phyloP scores from a whole-genome alignment of 2,113 vertebrate genomes.

The Ailurus styani region DNA sequence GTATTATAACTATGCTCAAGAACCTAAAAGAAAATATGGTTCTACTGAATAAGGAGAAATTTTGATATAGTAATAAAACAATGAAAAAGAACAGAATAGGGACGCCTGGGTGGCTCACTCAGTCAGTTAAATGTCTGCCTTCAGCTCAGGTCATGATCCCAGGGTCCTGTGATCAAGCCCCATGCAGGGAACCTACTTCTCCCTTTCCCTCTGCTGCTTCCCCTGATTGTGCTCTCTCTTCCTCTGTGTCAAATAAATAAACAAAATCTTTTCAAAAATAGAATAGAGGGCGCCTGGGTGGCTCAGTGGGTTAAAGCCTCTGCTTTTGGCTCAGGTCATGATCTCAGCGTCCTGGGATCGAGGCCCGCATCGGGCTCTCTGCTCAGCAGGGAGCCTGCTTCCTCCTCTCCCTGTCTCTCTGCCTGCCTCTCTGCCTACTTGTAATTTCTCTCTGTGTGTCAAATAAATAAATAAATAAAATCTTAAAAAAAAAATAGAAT shows the following conservation, averaged over 20 bases:
- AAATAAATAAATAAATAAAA: background rate
- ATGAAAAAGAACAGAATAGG: background rate
- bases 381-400: too few relatives aligned
- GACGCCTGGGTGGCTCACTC: background rate
- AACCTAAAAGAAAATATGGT: background rate
- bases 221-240: background rate
- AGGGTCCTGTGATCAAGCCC: background rate
- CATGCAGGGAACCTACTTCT: background rate
- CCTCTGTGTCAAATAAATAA: background rate
- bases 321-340: too few relatives aligned
- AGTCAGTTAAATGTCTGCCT: background rate
- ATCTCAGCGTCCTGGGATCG: too few relatives aligned
- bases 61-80: background rate
- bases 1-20: background rate
- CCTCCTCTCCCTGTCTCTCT: too few relatives aligned
- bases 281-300: too few relatives aligned
- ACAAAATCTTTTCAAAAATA: too few relatives aligned
- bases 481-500: background rate
- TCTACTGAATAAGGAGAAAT: background rate
- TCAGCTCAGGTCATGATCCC: background rate
- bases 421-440: too few relatives aligned
- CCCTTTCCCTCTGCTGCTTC: background rate
- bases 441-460: too few relatives aligned
- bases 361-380: too few relatives aligned
- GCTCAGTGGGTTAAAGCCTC: too few relatives aligned